Evolutionary conservation across 2,888 invertebrate genomes (phyloP), one percentile per base, ranked within the genome.

Genomic region (Tetranychus piercei): DNA sequence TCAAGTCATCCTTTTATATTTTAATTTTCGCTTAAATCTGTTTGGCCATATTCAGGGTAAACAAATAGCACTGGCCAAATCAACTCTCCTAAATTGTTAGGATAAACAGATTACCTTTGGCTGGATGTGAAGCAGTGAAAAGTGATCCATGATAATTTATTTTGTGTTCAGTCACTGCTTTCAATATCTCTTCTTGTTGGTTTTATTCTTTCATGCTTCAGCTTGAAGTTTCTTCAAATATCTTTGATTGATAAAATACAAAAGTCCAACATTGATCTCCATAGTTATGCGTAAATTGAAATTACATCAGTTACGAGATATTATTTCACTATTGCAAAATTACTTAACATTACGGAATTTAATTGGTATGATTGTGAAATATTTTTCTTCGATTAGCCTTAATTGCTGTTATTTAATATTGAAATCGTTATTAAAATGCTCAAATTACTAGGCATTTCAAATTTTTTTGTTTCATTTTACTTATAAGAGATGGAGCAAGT

Each of bases 51-150:
- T 83, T 95, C 94, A 0, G 95, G 95, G 82, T 94, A 96, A 15
- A 92, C 84, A 78, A 95, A 87, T 22, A 91, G 84, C 0, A 93
- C 88, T 0, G 95, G 95, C 94, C 94, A 96, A 73, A 88, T 83
- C 15, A 96, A 82, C 69, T 83, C 81, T 15, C 83, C 84, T 0
- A 87, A 80, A 82, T 80, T 86, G 78, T 82, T 82, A 8, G 83
- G 76, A 64, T 81, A 79, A 8, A 85, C 84, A 73, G 75, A 71
- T 74, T 77, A 45, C 76, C 77, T 70, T 86, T 84, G 64, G 88
- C 87, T 0, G 89, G 86, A 78, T 89, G 84, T 79, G 85, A 85
- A 0, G 90, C 88, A 74, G 87, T 87, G 15, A 88, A 75, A 77
- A 76, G 55, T 43, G 73, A 71, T 0, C 76, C 76, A 15, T 74